Evolutionary conservation across 2,797 vertebrate genomes (phyloP).

Genomic region (Sebastes cheni): DNA sequence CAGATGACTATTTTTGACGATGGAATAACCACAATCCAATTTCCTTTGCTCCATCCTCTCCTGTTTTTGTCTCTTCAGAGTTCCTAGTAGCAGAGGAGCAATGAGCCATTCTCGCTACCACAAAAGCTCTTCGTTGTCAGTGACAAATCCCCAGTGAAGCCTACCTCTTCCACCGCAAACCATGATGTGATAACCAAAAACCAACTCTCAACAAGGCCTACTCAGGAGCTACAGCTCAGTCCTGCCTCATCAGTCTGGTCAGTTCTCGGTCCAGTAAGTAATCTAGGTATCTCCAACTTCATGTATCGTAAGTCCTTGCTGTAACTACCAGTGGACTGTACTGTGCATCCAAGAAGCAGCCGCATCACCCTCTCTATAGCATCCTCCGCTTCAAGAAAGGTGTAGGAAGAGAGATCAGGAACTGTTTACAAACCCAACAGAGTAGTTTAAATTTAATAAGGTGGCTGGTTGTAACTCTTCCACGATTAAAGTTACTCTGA

Average conservation of each 20-base stretch:
- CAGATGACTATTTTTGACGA: background rate
- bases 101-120: background rate
- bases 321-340: background rate
- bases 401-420: background rate
- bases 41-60: too few species aligned
- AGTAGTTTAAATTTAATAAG: background rate
- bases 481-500: background rate
- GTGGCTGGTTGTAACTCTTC: background rate
- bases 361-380: background rate
- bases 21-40: too few species aligned
- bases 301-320: background rate
- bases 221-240: background rate
- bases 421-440: background rate
- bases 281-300: background rate
- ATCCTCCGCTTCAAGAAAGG: background rate
- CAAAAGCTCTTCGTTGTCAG: background rate
- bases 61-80: too few species aligned
- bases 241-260: background rate
- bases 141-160: background rate
- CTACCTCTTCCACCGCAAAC: background rate
- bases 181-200: background rate
- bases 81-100: too few species aligned
- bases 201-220: too few species aligned
- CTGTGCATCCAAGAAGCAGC: background rate
- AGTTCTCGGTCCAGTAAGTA: background rate